Conservation (phyloP, 2,888 invertebrate species). For the Cataglyphis rosenhaueri region DNA sequence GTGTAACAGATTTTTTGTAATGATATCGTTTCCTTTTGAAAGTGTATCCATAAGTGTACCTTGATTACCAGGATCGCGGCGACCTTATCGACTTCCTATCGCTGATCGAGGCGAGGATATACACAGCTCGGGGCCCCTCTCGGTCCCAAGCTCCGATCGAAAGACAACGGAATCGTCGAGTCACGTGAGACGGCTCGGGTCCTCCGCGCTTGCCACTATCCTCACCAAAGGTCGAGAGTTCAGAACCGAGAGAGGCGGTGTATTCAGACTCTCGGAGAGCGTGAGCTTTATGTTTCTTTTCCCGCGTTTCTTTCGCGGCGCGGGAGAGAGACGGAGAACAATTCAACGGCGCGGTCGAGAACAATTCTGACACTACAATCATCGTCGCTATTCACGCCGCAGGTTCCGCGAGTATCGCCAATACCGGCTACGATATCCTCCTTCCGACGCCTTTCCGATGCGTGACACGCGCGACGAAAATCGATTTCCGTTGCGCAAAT, state of each 20-base stretch:
- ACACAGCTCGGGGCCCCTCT: slow-evolving; percentile 6
- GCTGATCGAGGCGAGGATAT: slow-evolving; percentile 35
- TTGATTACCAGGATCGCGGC: slow-evolving; percentile 36
- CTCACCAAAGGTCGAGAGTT: slow-evolving; percentile 56
- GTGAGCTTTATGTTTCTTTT: slow-evolving; percentile 43
- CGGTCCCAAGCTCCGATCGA: slow-evolving; percentile 20
- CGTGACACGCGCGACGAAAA: slow-evolving; percentile 41
- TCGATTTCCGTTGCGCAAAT: slow-evolving; percentile 30
- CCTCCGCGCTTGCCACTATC: slow-evolving; percentile 60
- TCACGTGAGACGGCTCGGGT: slow-evolving; percentile 53
- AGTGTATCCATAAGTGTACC: slow-evolving; percentile 6
- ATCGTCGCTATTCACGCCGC: slow-evolving; percentile 44
- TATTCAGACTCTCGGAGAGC: slow-evolving; percentile 33
- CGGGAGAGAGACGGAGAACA: slow-evolving; percentile 10
- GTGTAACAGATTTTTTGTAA: slow-evolving; percentile 1
- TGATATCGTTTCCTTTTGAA: not conserved
- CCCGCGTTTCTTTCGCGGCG: slow-evolving; percentile 11
- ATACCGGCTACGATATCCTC: not conserved
- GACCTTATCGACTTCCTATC: slow-evolving; percentile 39
- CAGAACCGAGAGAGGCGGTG: slow-evolving; percentile 31
- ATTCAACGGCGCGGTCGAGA: slow-evolving; percentile 21
- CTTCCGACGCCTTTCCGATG: not conserved
- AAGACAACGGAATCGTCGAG: slow-evolving; percentile 56
- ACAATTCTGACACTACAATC: slow-evolving; percentile 54
- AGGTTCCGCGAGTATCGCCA: slow-evolving; percentile 25